Percentiles rank a stretch among this genome's conserved stretches.
Evolutionary conservation across 2,888 invertebrate genomes (phyloP).

Genomic region (Caenorhabditis drosophilae): DNA sequence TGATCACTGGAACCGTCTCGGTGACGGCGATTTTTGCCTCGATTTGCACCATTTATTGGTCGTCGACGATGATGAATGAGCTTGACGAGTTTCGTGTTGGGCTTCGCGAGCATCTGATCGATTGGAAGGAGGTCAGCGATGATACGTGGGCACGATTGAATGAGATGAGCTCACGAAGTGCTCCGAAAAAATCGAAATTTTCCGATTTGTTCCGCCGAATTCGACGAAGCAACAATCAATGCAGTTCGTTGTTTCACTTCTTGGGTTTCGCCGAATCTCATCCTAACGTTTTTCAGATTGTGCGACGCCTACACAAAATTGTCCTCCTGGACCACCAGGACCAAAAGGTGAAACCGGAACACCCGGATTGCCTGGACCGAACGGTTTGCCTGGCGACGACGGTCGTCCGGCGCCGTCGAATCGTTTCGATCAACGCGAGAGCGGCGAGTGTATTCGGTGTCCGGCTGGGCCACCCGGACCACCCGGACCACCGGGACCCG

Average conservation of each 20-base stretch:
- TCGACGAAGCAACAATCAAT: too few species aligned
- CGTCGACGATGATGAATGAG: constrained; percentile 11
- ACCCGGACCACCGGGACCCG: constrained; percentile 54
- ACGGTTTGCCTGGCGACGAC: constrained; percentile 41
- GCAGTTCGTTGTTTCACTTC: too few species aligned
- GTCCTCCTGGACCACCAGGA: constrained; percentile 58
- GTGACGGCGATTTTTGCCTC: constrained; percentile 15
- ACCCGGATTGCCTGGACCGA: constrained; percentile 52
- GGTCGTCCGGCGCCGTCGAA: constrained; percentile 37
- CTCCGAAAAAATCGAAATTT: constrained; percentile 22
- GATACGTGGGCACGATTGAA: constrained; percentile 27
- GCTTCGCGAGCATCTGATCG: constrained; percentile 9
- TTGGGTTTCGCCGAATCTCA: too few species aligned
- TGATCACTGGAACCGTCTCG: constrained; percentile 20
- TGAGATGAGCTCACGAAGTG: constrained; percentile 28
- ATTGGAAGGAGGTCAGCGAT: constrained; percentile 36
- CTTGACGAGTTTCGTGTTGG: constrained; percentile 13
- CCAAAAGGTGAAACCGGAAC: constrained; percentile 49
- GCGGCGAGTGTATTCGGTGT: constrained; percentile 52
- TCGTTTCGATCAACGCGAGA: constrained; percentile 23
- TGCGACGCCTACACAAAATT: constrained; percentile 32
- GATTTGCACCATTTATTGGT: constrained; percentile 13
- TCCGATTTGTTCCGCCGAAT: too few species aligned
- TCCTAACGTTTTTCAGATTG: constrained; percentile 45
- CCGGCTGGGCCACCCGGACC: constrained; percentile 61